Percentiles rank a stretch among this genome's conserved stretches.
Conservation (phyloP, 2,113 vertebrate genomes). For the Pyxicephalus adspersus region DNA sequence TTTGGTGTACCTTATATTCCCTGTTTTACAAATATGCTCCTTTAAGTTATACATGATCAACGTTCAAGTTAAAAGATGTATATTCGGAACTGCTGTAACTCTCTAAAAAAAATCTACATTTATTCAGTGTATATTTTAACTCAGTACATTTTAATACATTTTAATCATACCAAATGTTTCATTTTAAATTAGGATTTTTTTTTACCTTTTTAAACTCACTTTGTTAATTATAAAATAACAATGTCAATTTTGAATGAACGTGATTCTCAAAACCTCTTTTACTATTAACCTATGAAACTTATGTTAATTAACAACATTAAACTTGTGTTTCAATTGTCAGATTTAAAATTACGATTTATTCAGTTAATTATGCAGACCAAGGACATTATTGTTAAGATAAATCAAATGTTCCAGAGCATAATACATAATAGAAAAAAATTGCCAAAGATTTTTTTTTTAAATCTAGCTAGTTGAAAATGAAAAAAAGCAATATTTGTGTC, state of each 20-base stretch:
- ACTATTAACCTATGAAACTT: conserved; percentile 1
- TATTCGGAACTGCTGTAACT: no score
- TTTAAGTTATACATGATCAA: no score
- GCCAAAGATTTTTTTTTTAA: not conserved
- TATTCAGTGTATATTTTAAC: no score
- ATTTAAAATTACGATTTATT: conserved; percentile 6
- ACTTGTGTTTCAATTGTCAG: not conserved
- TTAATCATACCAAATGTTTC: no score
- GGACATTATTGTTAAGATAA: not conserved
- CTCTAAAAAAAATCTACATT: no score
- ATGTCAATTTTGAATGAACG: not conserved
- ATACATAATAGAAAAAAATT: conserved; percentile 4
- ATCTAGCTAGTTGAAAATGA: not conserved
- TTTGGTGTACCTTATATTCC: no score
- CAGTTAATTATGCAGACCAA: not conserved
- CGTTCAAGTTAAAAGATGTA: no score
- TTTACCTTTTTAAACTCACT: no score
- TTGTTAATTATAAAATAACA: not conserved
- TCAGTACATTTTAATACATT: no score
- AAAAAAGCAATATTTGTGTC: not conserved
- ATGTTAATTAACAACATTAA: not conserved
- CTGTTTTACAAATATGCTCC: no score
- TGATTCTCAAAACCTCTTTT: not conserved
- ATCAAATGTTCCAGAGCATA: not conserved
- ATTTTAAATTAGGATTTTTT: no score